These are phyloP conservation scores for Ichneumon xanthorius DNA, from an alignment of 2,888 invertebrate species.

Conservation along the genomic window DNA sequence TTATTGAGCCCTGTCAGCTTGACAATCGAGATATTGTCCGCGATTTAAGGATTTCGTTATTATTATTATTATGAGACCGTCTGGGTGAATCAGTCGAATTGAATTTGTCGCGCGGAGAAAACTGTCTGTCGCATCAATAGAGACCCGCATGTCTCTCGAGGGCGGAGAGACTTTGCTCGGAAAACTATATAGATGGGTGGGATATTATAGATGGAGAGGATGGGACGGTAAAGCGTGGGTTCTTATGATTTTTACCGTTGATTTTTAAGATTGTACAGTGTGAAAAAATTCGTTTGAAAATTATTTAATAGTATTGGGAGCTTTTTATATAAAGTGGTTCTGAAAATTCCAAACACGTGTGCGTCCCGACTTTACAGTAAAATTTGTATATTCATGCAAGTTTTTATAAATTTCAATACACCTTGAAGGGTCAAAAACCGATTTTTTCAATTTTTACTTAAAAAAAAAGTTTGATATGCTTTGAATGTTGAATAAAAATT, in stretches of 20 bases:
- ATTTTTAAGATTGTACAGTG: background rate
- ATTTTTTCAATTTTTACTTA: no score
- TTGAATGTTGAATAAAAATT: no score
- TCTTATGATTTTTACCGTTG: background rate
- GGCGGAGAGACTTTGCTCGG: background rate
- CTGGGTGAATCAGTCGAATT: conserved; percentile 30
- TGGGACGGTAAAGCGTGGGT: background rate
- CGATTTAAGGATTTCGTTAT: conserved; percentile 30
- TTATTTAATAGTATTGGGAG: no score
- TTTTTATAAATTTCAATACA: no score
- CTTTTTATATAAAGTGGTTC: no score
- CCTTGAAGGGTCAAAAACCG: no score
- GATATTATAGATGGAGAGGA: background rate
- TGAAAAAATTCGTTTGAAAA: no score
- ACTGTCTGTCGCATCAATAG: background rate
- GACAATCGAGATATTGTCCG: conserved; percentile 33
- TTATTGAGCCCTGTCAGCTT: conserved; percentile 22
- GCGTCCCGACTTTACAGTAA: no score
- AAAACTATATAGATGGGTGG: background rate
- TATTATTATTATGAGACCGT: conserved; percentile 19
- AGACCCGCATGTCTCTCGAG: conserved; percentile 1
- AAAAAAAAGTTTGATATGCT: no score
- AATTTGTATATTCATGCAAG: no score
- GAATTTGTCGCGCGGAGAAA: conserved; percentile 34
- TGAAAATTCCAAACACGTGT: no score